These are phyloP conservation scores for Adelognathus sp. DNA, from an alignment of 2,888 invertebrate genomes.

Conservation along the genomic window DNA sequence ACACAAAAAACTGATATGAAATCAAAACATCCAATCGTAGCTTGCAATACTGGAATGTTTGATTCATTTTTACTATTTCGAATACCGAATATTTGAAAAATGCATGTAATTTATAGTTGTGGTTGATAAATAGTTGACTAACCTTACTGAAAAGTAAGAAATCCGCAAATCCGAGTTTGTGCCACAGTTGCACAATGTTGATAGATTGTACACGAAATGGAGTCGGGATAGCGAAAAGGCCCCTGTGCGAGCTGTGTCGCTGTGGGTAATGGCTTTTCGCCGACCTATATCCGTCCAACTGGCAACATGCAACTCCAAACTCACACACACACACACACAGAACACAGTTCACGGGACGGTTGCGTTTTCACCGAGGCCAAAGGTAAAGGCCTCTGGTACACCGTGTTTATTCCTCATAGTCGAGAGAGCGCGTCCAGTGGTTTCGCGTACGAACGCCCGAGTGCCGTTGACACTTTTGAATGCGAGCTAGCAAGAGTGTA, in stretches of 20 bases:
- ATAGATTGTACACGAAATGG: not conserved
- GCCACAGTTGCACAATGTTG: not conserved
- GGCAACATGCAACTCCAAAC: constrained; percentile 30
- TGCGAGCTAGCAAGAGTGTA: constrained; percentile 19
- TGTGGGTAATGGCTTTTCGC: constrained; percentile 48
- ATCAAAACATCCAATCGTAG: too few species aligned
- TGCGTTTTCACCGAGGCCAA: constrained; percentile 32
- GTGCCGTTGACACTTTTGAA: constrained; percentile 63
- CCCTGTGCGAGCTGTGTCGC: not conserved
- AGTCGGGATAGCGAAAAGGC: not conserved
- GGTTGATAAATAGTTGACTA: too few species aligned
- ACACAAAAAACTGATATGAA: too few species aligned
- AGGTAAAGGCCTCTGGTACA: constrained; percentile 21
- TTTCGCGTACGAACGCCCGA: constrained; percentile 41
- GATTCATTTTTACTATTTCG: not conserved
- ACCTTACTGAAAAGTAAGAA: too few species aligned
- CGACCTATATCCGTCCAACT: constrained; percentile 49
- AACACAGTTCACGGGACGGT: constrained; percentile 12
- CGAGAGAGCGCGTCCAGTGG: constrained; percentile 45
- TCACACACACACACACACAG: too few species aligned
- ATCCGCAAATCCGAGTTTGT: too few species aligned
- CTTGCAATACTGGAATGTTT: too few species aligned
- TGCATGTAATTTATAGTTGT: too few species aligned
- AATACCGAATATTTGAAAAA: too few species aligned
- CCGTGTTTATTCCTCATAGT: constrained; percentile 37